These are phyloP conservation scores for Micrasema longulum DNA, from an alignment of 1,140 invertebrate species.

Conservation along the genomic window DNA sequence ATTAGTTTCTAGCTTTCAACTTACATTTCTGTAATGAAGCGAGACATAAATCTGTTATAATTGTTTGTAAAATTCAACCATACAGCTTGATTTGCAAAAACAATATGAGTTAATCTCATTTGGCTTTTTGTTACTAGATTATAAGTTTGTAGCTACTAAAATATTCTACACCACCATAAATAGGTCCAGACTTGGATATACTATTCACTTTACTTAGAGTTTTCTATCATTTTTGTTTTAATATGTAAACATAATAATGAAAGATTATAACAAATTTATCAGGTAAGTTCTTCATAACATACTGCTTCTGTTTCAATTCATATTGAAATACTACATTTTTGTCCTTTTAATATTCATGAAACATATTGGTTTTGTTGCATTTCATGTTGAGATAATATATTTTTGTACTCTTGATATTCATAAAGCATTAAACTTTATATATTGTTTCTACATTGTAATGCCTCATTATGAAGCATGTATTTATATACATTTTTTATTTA, in stretches of 20 bases:
- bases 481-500: too few species aligned
- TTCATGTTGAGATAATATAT: constrained; percentile 40
- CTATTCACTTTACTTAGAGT: constrained; percentile 24
- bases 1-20: constrained; percentile 8
- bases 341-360: background rate
- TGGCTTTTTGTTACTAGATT: constrained; percentile 29
- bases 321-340: too few species aligned
- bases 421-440: constrained; percentile 18
- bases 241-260: too few species aligned
- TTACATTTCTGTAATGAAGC: constrained; percentile 23
- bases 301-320: too few species aligned
- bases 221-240: constrained; percentile 25
- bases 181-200: constrained; percentile 12
- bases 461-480: too few species aligned
- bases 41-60: constrained; percentile 4
- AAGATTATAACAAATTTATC: background rate
- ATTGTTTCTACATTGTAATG: too few species aligned
- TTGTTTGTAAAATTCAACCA: constrained; percentile 1
- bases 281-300: too few species aligned
- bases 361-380: constrained; percentile 18
- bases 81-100: constrained; percentile 16
- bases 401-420: constrained; percentile 36
- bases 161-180: constrained; percentile 34
- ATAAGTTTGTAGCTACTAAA: constrained; percentile 32
- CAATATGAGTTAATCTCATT: constrained; percentile 11